A percentile compares a stretch with the other conserved stretches of the same genome.
These are phyloP conservation scores for Agriopis leucophaearia DNA, from an alignment of 2,888 invertebrate genomes.

Conservation along the genomic window DNA sequence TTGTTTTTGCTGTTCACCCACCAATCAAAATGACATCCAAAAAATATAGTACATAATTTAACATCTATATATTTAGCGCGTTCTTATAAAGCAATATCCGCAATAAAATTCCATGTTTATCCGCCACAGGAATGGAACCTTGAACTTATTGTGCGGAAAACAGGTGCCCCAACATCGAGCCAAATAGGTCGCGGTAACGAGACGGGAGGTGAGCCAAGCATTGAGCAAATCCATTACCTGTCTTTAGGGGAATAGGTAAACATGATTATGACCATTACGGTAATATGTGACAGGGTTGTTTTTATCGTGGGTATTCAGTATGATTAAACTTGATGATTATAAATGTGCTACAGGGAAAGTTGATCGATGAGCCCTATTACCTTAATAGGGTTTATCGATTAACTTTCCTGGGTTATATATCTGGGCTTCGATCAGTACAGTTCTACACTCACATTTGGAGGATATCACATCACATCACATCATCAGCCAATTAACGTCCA, in stretches of 20 bases:
- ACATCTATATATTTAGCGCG: not conserved
- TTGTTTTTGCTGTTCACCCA: not conserved
- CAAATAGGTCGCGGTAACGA: conserved; percentile 37
- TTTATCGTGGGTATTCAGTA: not conserved
- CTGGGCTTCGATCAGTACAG: too few species aligned
- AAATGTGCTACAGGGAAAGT: not conserved
- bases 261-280: conserved; percentile 1
- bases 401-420: too few species aligned
- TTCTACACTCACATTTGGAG: too few species aligned
- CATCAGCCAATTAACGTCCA: too few species aligned
- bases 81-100: not conserved
- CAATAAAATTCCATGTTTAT: conserved; percentile 33
- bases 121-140: conserved; percentile 24
- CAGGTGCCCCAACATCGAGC: conserved; percentile 29
- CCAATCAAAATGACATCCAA: not conserved
- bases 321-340: not conserved
- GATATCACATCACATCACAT: too few species aligned
- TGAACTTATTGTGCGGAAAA: conserved; percentile 37
- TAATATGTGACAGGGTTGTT: not conserved
- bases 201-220: conserved; percentile 1
- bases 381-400: too few species aligned
- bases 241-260: conserved; percentile 3
- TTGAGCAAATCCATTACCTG: not conserved
- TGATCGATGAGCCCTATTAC: too few species aligned
- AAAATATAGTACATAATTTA: not conserved